phyloP scores from a whole-genome alignment of 2,888 invertebrate species.

The Rhopalosiphum nymphaeae region DNA sequence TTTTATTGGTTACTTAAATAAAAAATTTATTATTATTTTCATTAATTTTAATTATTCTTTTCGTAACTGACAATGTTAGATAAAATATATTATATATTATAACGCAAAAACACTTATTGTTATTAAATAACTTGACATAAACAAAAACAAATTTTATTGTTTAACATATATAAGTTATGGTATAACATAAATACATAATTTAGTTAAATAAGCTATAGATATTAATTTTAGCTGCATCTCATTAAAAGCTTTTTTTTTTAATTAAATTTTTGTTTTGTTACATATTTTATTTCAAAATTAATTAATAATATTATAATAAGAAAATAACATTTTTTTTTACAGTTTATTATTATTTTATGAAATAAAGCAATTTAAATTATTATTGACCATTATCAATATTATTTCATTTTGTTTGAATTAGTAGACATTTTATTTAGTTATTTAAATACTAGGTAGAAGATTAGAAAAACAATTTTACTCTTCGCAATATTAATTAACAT shows the following conservation, averaged over 20 bases:
- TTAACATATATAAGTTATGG: not conserved
- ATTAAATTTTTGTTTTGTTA: not conserved
- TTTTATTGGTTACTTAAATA: too few species aligned
- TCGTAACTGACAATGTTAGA: not conserved
- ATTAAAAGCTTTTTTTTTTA: not conserved
- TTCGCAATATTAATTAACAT: not conserved
- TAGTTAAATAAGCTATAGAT: not conserved
- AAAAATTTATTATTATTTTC: not conserved
- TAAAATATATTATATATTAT: not conserved
- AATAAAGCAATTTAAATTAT: not conserved
- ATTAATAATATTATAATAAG: not conserved
- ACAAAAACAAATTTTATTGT: not conserved
- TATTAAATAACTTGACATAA: constrained; percentile 2
- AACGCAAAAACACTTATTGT: constrained; percentile 10
- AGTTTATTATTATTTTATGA: not conserved
- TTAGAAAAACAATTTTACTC: not conserved
- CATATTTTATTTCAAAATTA: not conserved
- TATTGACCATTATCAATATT: not conserved
- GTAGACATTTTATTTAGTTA: too few species aligned
- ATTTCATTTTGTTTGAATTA: not conserved
- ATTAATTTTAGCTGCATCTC: not conserved
- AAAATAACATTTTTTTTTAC: not conserved
- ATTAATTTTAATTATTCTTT: not conserved
- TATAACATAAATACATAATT: not conserved
- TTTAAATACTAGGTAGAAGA: too few species aligned